These are phyloP conservation scores for Apamea sordens DNA, from an alignment of 2,888 invertebrate genomes.

Conservation along the genomic window DNA sequence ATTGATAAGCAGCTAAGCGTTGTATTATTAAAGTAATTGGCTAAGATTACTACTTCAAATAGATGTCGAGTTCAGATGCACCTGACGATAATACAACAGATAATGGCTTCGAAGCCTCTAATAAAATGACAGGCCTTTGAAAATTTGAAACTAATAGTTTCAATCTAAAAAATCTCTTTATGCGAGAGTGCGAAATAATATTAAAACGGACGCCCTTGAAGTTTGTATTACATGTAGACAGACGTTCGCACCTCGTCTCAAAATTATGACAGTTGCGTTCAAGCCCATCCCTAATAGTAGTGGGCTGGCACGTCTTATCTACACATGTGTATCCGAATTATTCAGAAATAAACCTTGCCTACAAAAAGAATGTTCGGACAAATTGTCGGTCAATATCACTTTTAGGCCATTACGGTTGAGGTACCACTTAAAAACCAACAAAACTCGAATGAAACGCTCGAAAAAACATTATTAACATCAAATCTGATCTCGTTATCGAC, in stretches of 20 bases:
- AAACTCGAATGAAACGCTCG: constrained; percentile 67
- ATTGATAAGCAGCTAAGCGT: background rate
- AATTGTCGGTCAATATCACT: constrained; percentile 67
- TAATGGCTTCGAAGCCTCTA: constrained; percentile 7
- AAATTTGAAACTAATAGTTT: background rate
- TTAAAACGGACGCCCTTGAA: constrained; percentile 13
- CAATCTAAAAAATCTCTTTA: background rate
- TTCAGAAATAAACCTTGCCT: constrained; percentile 53
- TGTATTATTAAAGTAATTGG: constrained; percentile 24
- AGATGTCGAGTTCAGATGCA: constrained; percentile 10
- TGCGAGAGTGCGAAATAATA: constrained; percentile 21
- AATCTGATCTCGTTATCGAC: constrained; percentile 70
- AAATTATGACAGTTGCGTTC: constrained; percentile 16
- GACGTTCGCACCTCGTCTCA: constrained; percentile 15
- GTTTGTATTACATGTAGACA: background rate
- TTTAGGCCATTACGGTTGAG: constrained; percentile 66
- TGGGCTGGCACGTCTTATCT: constrained; percentile 50
- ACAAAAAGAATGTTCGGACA: constrained; percentile 57
- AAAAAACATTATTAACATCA: constrained; percentile 69
- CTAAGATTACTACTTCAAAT: background rate
- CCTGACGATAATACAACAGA: constrained; percentile 31
- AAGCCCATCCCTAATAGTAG: constrained; percentile 31
- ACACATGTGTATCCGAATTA: constrained; percentile 50
- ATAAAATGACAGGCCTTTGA: constrained; percentile 17
- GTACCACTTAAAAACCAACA: constrained; percentile 68